Conservation (phyloP, 2,797 vertebrate genomes). For the Microcaecilia unicolor region DNA sequence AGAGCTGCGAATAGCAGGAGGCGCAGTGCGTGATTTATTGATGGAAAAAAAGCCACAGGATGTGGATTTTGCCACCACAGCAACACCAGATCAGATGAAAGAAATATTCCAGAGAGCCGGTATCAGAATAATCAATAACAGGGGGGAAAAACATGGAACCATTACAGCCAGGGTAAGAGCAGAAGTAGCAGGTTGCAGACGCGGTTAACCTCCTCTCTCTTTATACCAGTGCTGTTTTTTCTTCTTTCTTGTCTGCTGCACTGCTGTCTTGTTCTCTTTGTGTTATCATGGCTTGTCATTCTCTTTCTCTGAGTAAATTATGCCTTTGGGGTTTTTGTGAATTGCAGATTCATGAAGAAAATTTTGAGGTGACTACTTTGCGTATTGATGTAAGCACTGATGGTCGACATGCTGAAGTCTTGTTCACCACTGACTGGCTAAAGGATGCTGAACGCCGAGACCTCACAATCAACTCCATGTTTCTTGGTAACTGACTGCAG, state of each 20-base stretch:
- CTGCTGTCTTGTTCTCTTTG: no score
- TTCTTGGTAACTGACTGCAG: slow-evolving; percentile 82
- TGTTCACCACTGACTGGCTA: slow-evolving; percentile 92
- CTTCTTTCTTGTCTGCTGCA: no score
- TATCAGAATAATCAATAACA: slow-evolving; percentile 90
- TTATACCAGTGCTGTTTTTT: no score
- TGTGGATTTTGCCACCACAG: slow-evolving; percentile 91
- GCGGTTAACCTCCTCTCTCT: no score
- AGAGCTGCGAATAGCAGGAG: slow-evolving; percentile 89
- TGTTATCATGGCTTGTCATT: no score
- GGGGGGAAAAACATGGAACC: slow-evolving; percentile 90
- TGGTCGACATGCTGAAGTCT: slow-evolving; percentile 85
- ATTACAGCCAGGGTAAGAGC: slow-evolving; percentile 82
- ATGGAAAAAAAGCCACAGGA: slow-evolving; percentile 79
- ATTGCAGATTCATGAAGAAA: slow-evolving; percentile 78
- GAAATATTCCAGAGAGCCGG: slow-evolving; percentile 74
- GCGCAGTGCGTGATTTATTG: slow-evolving; percentile 86
- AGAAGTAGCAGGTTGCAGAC: not conserved
- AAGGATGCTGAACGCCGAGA: slow-evolving; percentile 89
- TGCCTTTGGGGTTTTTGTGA: not conserved
- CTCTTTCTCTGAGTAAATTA: not conserved
- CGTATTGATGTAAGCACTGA: slow-evolving; percentile 83
- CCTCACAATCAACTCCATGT: slow-evolving; percentile 96
- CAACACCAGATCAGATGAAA: slow-evolving; percentile 90
- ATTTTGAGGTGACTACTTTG: slow-evolving; percentile 92